Conservation (phyloP, 2,113 vertebrate genomes). For the Taxidea taxus region DNA sequence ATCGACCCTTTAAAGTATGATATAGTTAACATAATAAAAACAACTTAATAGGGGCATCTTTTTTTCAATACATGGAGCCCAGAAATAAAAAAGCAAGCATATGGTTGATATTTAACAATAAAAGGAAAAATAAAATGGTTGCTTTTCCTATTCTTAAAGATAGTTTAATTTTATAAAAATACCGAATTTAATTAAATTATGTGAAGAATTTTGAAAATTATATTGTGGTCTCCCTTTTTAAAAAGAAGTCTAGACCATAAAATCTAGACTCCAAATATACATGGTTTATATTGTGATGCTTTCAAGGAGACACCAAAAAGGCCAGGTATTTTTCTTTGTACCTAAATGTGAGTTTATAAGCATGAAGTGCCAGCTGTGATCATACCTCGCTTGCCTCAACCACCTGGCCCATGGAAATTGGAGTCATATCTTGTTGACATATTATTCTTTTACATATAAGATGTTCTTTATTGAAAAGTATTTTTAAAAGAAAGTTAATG, state of each 20-base stretch:
- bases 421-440: constrained; percentile 68
- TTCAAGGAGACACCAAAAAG: constrained; percentile 58
- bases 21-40: neutral
- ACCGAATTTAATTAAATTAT: constrained; percentile 44
- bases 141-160: constrained; percentile 46
- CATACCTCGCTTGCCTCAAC: neutral
- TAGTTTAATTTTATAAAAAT: neutral
- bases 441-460: constrained; percentile 45
- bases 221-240: neutral
- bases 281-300: constrained; percentile 7
- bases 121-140: constrained; percentile 52
- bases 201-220: constrained; percentile 56
- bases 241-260: constrained; percentile 43
- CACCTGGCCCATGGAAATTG: constrained; percentile 42
- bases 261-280: constrained; percentile 47
- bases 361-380: neutral
- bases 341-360: constrained; percentile 24
- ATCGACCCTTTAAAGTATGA: neutral
- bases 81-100: constrained; percentile 59
- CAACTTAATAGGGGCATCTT: neutral
- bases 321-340: constrained; percentile 57
- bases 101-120: neutral
- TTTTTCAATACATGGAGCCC: neutral
- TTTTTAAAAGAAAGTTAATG: constrained; percentile 46
- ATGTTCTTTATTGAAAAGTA: constrained; percentile 35